phyloP scores from a whole-genome alignment of 2,888 invertebrate species.

The Parthenolecanium corni region DNA sequence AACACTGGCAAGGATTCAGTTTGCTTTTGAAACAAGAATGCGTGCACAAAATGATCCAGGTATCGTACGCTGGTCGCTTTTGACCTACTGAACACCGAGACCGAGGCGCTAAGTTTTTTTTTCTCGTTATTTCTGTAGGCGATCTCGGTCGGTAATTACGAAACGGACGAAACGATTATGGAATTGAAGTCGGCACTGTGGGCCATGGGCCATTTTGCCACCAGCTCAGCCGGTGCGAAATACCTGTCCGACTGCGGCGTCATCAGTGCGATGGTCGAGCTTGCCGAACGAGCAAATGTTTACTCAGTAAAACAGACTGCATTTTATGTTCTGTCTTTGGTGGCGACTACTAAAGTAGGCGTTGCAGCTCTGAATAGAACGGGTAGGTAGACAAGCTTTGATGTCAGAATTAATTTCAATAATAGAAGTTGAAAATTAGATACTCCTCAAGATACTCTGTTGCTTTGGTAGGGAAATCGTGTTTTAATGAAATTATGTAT shows the following conservation, averaged over 20 bases:
- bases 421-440: background rate
- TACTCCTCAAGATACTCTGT: too few species aligned
- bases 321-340: slow-evolving; percentile 73
- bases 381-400: slow-evolving; percentile 23
- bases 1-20: slow-evolving; percentile 51
- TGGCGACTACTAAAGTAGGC: slow-evolving; percentile 72
- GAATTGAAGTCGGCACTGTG: slow-evolving; percentile 80
- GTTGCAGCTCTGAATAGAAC: slow-evolving; percentile 52
- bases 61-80: too few species aligned
- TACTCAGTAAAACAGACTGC: slow-evolving; percentile 83
- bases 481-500: background rate
- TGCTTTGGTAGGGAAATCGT: too few species aligned
- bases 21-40: slow-evolving; percentile 45
- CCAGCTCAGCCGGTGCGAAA: slow-evolving; percentile 62
- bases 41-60: slow-evolving; percentile 42
- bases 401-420: background rate
- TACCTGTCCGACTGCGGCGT: slow-evolving; percentile 51
- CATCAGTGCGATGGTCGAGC: slow-evolving; percentile 43
- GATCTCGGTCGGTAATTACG: slow-evolving; percentile 43
- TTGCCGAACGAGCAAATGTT: slow-evolving; percentile 69
- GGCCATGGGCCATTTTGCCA: slow-evolving; percentile 72
- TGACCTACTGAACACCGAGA: slow-evolving; percentile 5
- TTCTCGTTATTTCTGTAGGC: background rate
- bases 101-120: too few species aligned
- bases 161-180: slow-evolving; percentile 56